Conservation (phyloP, 2,113 vertebrate species). For the Anoura caudifer region DNA sequence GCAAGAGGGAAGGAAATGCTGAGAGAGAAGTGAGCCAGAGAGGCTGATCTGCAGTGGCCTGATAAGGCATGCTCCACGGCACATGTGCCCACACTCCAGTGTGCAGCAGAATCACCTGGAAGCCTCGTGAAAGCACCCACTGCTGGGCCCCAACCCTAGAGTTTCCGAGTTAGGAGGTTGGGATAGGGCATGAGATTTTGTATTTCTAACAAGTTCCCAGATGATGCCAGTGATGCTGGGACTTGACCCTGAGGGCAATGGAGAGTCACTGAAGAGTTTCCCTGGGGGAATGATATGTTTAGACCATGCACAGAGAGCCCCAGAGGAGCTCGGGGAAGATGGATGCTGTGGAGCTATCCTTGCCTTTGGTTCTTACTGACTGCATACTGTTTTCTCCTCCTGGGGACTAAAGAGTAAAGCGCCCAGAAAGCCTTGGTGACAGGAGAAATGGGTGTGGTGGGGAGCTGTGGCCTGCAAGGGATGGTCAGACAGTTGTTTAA, state of each 20-base stretch:
- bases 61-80: rapidly evolving
- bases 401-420: not conserved
- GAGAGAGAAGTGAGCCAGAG: not conserved
- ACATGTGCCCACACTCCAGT: too few relatives aligned
- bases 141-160: not conserved
- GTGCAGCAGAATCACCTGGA: not conserved
- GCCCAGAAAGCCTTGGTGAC: not conserved
- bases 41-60: not conserved
- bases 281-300: not conserved
- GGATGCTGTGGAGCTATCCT: not conserved
- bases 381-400: not conserved
- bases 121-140: not conserved
- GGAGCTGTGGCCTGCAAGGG: not conserved
- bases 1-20: not conserved
- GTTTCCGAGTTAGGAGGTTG: not conserved
- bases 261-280: too few relatives aligned
- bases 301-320: not conserved
- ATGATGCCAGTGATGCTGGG: not conserved
- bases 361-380: not conserved
- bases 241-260: not conserved
- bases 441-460: not conserved
- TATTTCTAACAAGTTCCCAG: not conserved
- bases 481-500: not conserved
- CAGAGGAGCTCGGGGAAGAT: rapidly evolving
- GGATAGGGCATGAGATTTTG: not conserved